Base-by-base conservation (phyloP, 2,888 invertebrate genomes). In the Netelia inedita region DNA sequence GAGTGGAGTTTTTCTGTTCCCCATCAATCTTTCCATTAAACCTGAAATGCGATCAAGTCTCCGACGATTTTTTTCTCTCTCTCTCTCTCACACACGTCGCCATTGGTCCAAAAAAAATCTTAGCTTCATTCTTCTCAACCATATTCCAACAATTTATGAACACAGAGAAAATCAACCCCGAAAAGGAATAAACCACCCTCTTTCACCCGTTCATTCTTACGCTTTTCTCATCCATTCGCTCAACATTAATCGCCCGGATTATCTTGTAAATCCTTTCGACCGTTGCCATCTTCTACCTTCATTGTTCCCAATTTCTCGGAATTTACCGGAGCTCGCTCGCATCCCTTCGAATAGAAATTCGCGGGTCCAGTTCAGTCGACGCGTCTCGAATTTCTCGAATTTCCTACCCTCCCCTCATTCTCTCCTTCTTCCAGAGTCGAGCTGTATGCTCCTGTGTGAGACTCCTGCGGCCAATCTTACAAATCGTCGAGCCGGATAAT, bases 401-500 rank as follows among this genome's bases (percentile, higher is more conserved):
- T 69, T 19, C 28, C 16, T 69, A n/a, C 8, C 28, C 2, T 3
- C 11, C 23, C 41, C 14, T 28, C 41, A 21, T 21, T 72, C 55
- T 59, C 21, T 59, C 19, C 1, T 3, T 69, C 46, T 46, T 14
- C 46, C 46, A 14, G 10, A 46, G 14, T 14, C 46, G 14, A 14
- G 46, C 65, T 35, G n/a, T 41, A 10, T 28, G 8, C 50, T 43
- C 6, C 50, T 35, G 21, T 78, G 28, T 63, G 61, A 35, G 79
- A 53, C 46, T 23, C 9, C 46, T 73, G 68, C 65, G 78, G 66
- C 61, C 61, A 79, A 73, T 79, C 68, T 61, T 73, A 73, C 73
- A 82, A 82, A 79, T 82, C 78, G 68, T 73, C 82, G 61, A 69
- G 73, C 43, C 73, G 82, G 73, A 82, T 79, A 83, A 79, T 74